phyloP scores from a whole-genome alignment of 2,888 invertebrate genomes.

The Agriopis marginaria region DNA sequence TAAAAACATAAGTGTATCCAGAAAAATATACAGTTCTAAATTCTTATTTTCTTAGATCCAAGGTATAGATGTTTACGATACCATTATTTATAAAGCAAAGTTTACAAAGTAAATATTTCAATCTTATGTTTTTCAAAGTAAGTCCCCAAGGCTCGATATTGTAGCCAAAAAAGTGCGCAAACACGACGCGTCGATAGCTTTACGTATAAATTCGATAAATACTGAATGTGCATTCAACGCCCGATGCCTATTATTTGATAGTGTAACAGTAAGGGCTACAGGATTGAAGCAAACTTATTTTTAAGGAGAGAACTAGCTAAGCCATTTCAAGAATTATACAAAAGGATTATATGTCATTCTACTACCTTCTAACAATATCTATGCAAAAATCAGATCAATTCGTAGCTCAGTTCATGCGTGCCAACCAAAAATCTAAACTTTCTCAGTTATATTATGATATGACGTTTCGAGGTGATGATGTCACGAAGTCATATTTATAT shows the following conservation, averaged over 20 bases:
- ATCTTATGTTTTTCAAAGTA: neutral
- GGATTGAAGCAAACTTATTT: neutral
- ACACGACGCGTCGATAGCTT: constrained; percentile 48
- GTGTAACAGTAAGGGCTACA: constrained; percentile 13
- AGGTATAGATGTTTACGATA: neutral
- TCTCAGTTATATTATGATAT: too few relatives aligned
- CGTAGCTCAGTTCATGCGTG: too few relatives aligned
- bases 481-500: too few relatives aligned
- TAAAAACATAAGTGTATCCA: constrained; percentile 9
- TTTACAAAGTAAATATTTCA: constrained; percentile 1
- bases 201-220: constrained; percentile 50
- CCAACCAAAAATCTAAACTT: too few relatives aligned
- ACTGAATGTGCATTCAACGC: constrained; percentile 54
- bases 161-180: constrained; percentile 45
- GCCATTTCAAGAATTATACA: too few relatives aligned
- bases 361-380: too few relatives aligned
- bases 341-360: too few relatives aligned
- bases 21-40: neutral
- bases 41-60: neutral
- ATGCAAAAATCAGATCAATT: too few relatives aligned
- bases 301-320: too few relatives aligned
- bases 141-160: constrained; percentile 26
- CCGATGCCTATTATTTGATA: constrained; percentile 37
- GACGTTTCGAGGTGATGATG: too few relatives aligned
- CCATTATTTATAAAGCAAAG: neutral